These are phyloP conservation scores for Sebastiscus tertius DNA, from an alignment of 2,797 vertebrate species.

Conservation along the genomic window DNA sequence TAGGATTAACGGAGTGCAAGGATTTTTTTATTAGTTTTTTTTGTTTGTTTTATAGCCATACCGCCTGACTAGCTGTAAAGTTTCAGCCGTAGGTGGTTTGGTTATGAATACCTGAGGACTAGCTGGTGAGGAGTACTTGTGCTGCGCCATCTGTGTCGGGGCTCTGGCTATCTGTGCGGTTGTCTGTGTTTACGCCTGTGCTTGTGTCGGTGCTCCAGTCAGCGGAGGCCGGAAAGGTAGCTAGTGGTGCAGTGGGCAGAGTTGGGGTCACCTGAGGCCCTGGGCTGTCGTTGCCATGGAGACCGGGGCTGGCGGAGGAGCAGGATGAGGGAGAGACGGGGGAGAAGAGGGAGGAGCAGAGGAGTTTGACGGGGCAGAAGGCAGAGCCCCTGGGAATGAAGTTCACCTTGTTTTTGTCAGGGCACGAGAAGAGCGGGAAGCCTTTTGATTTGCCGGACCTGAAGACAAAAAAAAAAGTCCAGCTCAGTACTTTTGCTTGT, in stretches of 20 bases:
- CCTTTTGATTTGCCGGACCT: slow-evolving; percentile 92
- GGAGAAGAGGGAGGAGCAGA: slow-evolving; percentile 88
- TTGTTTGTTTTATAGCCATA: slow-evolving; percentile 12
- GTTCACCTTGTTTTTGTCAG: slow-evolving; percentile 99
- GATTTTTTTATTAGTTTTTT: slow-evolving; percentile 32
- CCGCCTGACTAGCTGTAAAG: slow-evolving; percentile 21
- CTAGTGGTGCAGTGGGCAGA: slow-evolving; percentile 82
- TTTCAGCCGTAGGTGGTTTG: slow-evolving; percentile 33
- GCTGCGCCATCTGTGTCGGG: slow-evolving; percentile 70
- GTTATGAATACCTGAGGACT: slow-evolving; percentile 70
- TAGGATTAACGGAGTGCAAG: slow-evolving; percentile 71
- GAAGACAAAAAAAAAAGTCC: neutral
- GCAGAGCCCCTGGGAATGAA: slow-evolving; percentile 96
- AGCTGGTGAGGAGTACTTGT: slow-evolving; percentile 70
- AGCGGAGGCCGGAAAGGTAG: slow-evolving; percentile 84
- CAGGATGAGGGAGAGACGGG: slow-evolving; percentile 74
- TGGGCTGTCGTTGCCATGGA: slow-evolving; percentile 69
- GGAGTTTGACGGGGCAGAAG: slow-evolving; percentile 96
- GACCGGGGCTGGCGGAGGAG: slow-evolving; percentile 48
- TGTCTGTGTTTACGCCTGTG: slow-evolving; percentile 38
- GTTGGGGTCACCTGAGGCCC: slow-evolving; percentile 61
- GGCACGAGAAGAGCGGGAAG: slow-evolving; percentile 95
- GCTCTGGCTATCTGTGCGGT: slow-evolving; percentile 52
- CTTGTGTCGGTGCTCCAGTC: slow-evolving; percentile 53
- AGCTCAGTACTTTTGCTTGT: neutral